Evolutionary conservation across 2,113 vertebrate species (phyloP).

Genomic region (Oxygymnocypris stewartii): DNA sequence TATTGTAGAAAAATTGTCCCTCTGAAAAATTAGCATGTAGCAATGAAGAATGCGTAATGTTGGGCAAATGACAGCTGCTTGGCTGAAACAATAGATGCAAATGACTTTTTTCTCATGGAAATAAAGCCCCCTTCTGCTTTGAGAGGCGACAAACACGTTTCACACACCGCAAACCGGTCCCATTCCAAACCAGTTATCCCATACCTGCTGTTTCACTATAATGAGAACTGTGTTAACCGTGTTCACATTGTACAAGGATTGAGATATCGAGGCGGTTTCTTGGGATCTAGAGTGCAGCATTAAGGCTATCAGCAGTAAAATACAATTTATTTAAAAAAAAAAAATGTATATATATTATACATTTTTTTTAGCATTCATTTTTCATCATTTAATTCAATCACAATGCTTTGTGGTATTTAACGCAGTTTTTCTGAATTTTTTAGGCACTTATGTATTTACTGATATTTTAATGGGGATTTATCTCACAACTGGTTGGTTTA

Average conservation of each 20-base stretch:
- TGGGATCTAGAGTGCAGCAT: not conserved
- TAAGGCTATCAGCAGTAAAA: not conserved
- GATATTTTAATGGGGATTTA: too few relatives aligned
- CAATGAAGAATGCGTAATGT: constrained; percentile 92
- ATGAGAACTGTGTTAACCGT: not conserved
- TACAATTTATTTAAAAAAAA: too few relatives aligned
- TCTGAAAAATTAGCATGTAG: constrained; percentile 94
- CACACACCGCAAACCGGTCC: constrained; percentile 12
- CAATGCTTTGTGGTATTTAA: too few relatives aligned
- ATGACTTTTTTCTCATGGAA: constrained; percentile 81
- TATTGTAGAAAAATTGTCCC: constrained; percentile 91
- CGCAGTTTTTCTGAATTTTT: too few relatives aligned
- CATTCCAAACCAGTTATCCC: constrained; percentile 31
- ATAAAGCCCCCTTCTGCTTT: constrained; percentile 69
- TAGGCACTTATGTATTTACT: too few relatives aligned
- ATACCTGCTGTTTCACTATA: constrained; percentile 14
- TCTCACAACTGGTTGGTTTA: too few relatives aligned
- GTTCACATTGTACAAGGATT: constrained; percentile 8
- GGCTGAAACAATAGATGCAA: constrained; percentile 86
- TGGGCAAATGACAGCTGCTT: constrained; percentile 95
- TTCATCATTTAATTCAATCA: too few relatives aligned
- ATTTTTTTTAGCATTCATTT: too few relatives aligned
- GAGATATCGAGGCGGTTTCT: not conserved
- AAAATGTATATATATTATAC: too few relatives aligned
- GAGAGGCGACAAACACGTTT: constrained; percentile 49